A percentile compares a stretch with the other conserved stretches of the same genome.
phyloP scores from a whole-genome alignment of 1,140 invertebrate species.

The Zaprionus taronus region DNA sequence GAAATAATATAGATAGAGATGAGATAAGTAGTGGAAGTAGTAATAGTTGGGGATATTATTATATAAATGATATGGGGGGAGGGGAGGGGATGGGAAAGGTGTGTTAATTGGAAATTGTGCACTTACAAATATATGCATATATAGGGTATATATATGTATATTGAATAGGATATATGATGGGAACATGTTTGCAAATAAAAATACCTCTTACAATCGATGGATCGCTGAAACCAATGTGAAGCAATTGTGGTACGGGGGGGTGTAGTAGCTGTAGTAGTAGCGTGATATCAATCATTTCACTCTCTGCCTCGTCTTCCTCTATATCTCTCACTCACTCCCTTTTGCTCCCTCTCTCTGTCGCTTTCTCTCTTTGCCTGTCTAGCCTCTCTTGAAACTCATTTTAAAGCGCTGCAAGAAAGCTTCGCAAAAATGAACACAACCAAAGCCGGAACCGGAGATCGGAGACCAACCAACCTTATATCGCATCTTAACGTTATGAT shows the following conservation, averaged over 20 bases:
- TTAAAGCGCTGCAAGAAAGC: constrained; percentile 23
- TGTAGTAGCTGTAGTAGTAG: constrained; percentile 4
- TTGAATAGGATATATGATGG: not conserved
- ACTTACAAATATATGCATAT: constrained; percentile 13
- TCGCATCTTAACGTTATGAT: not conserved
- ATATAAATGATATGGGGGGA: not conserved
- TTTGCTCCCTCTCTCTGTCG: not conserved
- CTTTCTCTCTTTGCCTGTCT: not conserved
- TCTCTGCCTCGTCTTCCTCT: not conserved
- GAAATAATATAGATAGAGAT: not conserved
- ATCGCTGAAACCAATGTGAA: constrained; percentile 70
- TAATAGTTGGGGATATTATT: not conserved
- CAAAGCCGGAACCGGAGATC: not conserved
- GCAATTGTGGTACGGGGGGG: constrained; percentile 42
- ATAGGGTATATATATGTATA: constrained; percentile 7
- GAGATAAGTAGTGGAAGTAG: not conserved
- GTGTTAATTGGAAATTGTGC: constrained; percentile 1
- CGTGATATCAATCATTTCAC: not conserved
- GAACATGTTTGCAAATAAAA: constrained; percentile 27
- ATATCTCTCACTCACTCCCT: not conserved
- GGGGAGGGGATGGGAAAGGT: too few relatives aligned
- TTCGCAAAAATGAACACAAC: constrained; percentile 22
- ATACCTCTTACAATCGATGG: constrained; percentile 66
- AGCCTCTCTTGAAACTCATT: not conserved
- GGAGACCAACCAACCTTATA: constrained; percentile 39